Percentiles rank a stretch among this genome's conserved stretches.
phyloP scores from a whole-genome alignment of 1,140 invertebrate species.

The Drosophila ficusphila region DNA sequence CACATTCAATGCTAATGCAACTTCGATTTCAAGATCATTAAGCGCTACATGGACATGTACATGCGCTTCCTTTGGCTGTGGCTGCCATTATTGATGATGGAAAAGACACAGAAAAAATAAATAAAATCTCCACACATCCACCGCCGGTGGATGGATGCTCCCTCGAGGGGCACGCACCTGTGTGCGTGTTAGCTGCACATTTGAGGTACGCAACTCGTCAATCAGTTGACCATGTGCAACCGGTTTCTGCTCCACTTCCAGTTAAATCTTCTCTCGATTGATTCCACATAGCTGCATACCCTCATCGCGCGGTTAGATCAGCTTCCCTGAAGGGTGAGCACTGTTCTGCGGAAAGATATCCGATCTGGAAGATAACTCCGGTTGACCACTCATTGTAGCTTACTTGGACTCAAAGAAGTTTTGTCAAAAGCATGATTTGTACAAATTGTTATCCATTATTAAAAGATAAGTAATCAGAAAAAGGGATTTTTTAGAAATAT shows the following conservation, averaged over 20 bases:
- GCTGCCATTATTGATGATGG: conserved; percentile 72
- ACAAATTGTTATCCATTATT: background rate
- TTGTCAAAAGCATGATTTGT: conserved; percentile 11
- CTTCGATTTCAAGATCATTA: conserved; percentile 78
- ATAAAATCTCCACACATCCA: conserved; percentile 8
- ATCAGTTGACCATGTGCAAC: conserved; percentile 73
- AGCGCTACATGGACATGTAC: conserved; percentile 70
- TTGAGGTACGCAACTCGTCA: conserved; percentile 77
- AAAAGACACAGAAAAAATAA: conserved; percentile 15
- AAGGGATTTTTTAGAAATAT: no score
- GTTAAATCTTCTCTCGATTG: conserved; percentile 34
- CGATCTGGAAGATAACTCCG: background rate
- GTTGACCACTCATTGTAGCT: conserved; percentile 6
- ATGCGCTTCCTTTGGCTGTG: conserved; percentile 75
- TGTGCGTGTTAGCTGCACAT: conserved; percentile 64
- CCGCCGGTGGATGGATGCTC: conserved; percentile 5
- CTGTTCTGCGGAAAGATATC: conserved; percentile 13
- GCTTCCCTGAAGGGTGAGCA: background rate
- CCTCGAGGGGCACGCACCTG: conserved; percentile 50
- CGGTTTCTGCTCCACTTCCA: conserved; percentile 70
- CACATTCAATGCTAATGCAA: conserved; percentile 74
- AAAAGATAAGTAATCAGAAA: background rate
- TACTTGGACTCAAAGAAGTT: background rate
- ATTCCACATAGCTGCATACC: conserved; percentile 19
- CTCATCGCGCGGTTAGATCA: conserved; percentile 24